phyloP scores from a whole-genome alignment of 2,888 invertebrate species.

The Lasioglossum figueresi region DNA sequence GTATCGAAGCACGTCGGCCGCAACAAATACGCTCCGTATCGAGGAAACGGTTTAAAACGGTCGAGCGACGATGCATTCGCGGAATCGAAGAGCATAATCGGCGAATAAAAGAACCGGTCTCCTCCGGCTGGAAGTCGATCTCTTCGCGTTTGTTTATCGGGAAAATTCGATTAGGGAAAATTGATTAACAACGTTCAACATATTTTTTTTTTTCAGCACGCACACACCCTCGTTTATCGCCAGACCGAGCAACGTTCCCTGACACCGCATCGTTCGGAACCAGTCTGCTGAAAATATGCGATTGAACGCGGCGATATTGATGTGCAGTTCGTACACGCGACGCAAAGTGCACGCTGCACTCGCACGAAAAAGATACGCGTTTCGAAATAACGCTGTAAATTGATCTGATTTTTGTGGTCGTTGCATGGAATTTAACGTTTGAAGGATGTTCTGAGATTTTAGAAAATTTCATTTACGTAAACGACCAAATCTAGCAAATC shows the following conservation, averaged over 20 bases:
- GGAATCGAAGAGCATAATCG: constrained; percentile 24
- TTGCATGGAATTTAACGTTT: neutral
- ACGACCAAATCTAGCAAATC: neutral
- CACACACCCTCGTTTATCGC: neutral
- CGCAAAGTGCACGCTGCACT: neutral
- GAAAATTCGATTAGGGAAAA: constrained; percentile 5
- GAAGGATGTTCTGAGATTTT: neutral
- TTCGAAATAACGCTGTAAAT: neutral
- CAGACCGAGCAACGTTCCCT: neutral
- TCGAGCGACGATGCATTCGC: constrained; percentile 16
- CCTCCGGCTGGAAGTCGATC: neutral
- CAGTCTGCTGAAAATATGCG: neutral
- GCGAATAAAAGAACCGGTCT: constrained; percentile 9
- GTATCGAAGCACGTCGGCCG: neutral
- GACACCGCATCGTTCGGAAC: neutral
- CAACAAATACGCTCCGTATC: neutral
- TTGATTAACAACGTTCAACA: constrained; percentile 20
- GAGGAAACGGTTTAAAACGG: neutral
- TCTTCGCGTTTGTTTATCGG: neutral
- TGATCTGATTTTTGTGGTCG: neutral
- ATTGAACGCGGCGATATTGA: neutral
- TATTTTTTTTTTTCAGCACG: neutral
- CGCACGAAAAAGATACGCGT: neutral
- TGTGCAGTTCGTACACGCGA: neutral
- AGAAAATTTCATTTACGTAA: neutral